A percentile compares a stretch with the other conserved stretches of the same genome.
phyloP scores from a whole-genome alignment of 1,140 invertebrate genomes.

The Pinna nobilis region DNA sequence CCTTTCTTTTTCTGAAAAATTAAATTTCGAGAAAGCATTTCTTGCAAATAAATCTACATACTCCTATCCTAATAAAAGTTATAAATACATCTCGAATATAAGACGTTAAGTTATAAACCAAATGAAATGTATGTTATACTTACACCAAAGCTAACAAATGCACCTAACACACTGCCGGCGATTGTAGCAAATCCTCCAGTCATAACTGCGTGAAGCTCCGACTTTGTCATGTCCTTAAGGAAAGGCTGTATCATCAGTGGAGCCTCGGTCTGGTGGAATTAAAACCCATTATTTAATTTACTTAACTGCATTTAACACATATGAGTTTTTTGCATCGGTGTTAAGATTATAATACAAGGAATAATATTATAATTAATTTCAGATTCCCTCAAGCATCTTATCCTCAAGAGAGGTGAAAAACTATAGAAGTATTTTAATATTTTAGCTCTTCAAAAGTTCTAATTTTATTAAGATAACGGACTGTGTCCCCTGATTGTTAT shows the following conservation, averaged over 20 bases:
- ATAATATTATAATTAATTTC: neutral
- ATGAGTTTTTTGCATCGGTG: neutral
- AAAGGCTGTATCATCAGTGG: slow-evolving; percentile 71
- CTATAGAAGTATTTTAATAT: neutral
- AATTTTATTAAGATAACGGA: too few relatives aligned
- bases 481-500: too few relatives aligned
- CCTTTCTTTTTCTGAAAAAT: too few relatives aligned
- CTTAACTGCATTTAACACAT: too few relatives aligned
- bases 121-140: neutral
- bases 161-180: slow-evolving; percentile 68
- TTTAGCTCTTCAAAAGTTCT: too few relatives aligned
- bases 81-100: neutral
- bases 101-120: neutral
- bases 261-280: slow-evolving; percentile 70
- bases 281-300: too few relatives aligned
- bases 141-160: slow-evolving; percentile 66
- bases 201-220: slow-evolving; percentile 72
- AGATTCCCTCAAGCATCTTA: neutral
- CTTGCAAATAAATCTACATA: too few relatives aligned
- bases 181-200: slow-evolving; percentile 73
- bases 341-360: slow-evolving; percentile 7
- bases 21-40: too few relatives aligned
- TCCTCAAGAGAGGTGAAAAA: neutral
- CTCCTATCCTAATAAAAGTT: too few relatives aligned
- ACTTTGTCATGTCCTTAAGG: slow-evolving; percentile 69